Conservation (phyloP, 2,113 vertebrate species). For the Onychorhynchus coronatus region DNA sequence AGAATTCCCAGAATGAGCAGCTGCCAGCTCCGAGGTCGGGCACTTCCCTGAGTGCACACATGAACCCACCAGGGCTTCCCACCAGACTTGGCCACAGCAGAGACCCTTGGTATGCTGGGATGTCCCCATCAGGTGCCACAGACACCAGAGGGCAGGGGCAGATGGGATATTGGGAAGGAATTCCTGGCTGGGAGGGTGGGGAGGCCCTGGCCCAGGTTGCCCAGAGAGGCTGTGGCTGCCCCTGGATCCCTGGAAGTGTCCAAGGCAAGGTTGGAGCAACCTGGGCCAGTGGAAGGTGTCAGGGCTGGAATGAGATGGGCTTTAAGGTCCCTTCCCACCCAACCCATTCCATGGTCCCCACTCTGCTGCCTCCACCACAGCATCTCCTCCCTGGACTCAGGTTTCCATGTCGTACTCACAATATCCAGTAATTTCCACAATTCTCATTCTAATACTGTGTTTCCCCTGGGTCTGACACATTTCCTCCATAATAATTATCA, state of each 20-base stretch:
- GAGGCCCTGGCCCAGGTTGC: no score
- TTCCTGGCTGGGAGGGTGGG: no score
- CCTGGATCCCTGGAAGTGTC: no score
- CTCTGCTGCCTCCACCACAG: not conserved
- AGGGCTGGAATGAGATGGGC: not conserved
- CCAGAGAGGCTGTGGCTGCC: no score
- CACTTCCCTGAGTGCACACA: no score
- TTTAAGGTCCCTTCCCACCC: not conserved
- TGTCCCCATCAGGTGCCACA: rapidly evolving
- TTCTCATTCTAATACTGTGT: not conserved
- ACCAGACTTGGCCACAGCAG: no score
- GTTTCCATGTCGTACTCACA: rapidly evolving
- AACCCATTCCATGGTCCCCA: not conserved
- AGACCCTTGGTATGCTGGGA: rapidly evolving
- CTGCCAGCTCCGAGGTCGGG: not conserved
- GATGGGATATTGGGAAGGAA: no score
- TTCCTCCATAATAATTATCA: not conserved
- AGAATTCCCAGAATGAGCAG: not conserved
- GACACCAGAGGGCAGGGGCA: no score
- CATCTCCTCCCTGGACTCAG: not conserved
- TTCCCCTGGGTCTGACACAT: not conserved
- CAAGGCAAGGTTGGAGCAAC: no score
- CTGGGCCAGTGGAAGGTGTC: no score
- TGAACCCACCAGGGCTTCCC: rapidly evolving
- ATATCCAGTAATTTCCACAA: not conserved